Conservation (phyloP, 1,140 invertebrate genomes). For the Diplogasteroides magnus region DNA sequence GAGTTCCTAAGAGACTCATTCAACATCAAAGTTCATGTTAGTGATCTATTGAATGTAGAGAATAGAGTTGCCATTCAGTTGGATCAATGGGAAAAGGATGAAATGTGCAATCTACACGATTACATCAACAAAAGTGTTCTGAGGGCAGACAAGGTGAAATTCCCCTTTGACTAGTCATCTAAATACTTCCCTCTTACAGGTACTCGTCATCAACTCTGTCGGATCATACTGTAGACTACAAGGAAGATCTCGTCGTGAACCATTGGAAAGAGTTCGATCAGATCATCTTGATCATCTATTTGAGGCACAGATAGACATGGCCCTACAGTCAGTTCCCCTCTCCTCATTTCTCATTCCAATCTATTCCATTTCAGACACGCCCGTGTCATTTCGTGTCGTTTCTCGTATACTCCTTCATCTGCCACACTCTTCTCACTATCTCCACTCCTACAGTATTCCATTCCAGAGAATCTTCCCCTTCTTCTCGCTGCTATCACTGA, state of each 20-base stretch:
- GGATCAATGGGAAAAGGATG: constrained; percentile 44
- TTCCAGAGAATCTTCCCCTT: constrained; percentile 44
- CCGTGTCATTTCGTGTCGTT: constrained; percentile 43
- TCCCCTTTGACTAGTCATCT: no score
- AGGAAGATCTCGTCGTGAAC: constrained; percentile 31
- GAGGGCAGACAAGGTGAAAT: constrained; percentile 50
- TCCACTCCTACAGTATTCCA: constrained; percentile 45
- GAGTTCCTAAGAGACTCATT: constrained; percentile 48
- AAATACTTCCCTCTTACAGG: constrained; percentile 3
- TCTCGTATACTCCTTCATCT: constrained; percentile 37
- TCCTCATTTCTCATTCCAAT: not conserved
- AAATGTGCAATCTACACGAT: constrained; percentile 46
- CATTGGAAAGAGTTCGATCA: constrained; percentile 35
- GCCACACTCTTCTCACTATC: constrained; percentile 38
- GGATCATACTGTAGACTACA: constrained; percentile 44
- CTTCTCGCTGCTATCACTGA: constrained; percentile 39
- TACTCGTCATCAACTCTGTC: constrained; percentile 47
- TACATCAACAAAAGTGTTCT: constrained; percentile 49
- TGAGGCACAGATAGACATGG: constrained; percentile 44
- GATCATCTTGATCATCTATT: constrained; percentile 41
- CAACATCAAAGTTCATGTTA: constrained; percentile 44
- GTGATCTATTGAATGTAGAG: no score
- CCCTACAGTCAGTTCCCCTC: constrained; percentile 46
- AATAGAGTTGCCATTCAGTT: constrained; percentile 27
- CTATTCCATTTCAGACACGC: constrained; percentile 41